Evolutionary conservation across 2,797 vertebrate genomes (phyloP), one percentile per base, ranked within the genome.

Genomic region (Pogonophryne albipinna): DNA sequence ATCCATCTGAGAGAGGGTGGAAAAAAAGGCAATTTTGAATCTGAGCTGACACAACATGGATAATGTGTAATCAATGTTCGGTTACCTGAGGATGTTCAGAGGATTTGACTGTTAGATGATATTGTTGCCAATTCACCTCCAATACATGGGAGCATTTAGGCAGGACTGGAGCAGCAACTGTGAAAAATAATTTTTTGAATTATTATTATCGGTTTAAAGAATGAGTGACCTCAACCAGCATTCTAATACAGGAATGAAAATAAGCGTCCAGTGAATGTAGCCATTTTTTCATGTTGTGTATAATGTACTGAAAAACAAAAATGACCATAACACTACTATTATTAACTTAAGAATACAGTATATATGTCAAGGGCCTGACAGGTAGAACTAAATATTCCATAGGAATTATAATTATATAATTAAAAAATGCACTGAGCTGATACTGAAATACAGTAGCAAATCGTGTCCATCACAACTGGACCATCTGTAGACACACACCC

Each of bases 1-100:
- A 61, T 95, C 91, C 82, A 93, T 85, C 95, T 96, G 72, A 44
- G 27, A 27, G 27, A 27, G 27, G 27, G 27, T 27, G 27, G 27
- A 5, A 4, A 27, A 27, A 27, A 27, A 27, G 27, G 27, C 4
- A 5, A 27, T 27, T 27, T 27, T 31, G 4, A 16, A 51, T 47
- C 20, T 16, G 38, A 71, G 4, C 4, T 3, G n/a, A 49, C 58
- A 44, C 2, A 2, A 41, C 15, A 27, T n/a, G 10, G 50, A 49
- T 31, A 38, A 27, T n/a, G 11, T 6, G 23, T 6, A 10, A 8
- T 6, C 14, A 45, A 16, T 0, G 45, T 17, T 20, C 13, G 14
- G 15, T 59, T 85, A 92, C 90, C 87, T 87, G 45, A 11, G 71
- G 12, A 16, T 12, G n/a, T 58, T 70, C 68, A 0, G 71, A 69